A percentile compares a stretch with the other conserved stretches of the same genome.
Conservation (phyloP, 2,797 vertebrate genomes). For the Enteromius anoplus region DNA sequence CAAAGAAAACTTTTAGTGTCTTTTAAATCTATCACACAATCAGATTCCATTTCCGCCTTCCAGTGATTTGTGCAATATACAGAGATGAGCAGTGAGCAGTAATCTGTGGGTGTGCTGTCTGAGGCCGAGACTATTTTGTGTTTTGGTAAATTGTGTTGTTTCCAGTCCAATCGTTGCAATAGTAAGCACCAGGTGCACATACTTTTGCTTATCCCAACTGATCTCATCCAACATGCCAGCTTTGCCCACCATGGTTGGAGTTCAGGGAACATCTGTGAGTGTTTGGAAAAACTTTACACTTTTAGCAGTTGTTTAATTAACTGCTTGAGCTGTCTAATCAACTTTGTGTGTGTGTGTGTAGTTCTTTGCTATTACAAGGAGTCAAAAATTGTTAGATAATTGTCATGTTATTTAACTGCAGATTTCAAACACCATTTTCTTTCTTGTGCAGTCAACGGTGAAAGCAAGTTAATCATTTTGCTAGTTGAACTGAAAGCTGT, state of each 20-base stretch:
- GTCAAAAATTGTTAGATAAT: not conserved
- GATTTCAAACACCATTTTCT: not conserved
- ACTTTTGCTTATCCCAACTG: conserved; percentile 1
- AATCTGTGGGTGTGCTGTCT: conserved; percentile 4
- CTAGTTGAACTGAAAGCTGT: not conserved
- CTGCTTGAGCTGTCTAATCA: too few species aligned
- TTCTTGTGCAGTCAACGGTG: not conserved
- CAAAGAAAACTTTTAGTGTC: not conserved
- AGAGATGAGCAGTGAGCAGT: conserved; percentile 10
- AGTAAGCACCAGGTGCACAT: conserved; percentile 8
- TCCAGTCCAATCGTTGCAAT: not conserved
- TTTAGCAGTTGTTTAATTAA: too few species aligned
- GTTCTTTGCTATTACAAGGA: not conserved
- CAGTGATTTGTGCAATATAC: not conserved
- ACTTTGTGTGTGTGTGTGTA: too few species aligned
- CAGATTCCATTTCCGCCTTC: not conserved
- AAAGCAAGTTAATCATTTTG: not conserved
- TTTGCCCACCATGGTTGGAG: not conserved
- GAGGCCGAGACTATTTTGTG: not conserved
- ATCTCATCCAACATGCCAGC: conserved; percentile 10
- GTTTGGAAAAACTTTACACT: not conserved
- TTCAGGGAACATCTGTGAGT: not conserved
- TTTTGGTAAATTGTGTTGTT: conserved; percentile 2
- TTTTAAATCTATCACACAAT: not conserved
- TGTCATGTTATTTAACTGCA: not conserved